Conservation (phyloP, 2,888 invertebrate genomes). For the Saturnia pavonia region DNA sequence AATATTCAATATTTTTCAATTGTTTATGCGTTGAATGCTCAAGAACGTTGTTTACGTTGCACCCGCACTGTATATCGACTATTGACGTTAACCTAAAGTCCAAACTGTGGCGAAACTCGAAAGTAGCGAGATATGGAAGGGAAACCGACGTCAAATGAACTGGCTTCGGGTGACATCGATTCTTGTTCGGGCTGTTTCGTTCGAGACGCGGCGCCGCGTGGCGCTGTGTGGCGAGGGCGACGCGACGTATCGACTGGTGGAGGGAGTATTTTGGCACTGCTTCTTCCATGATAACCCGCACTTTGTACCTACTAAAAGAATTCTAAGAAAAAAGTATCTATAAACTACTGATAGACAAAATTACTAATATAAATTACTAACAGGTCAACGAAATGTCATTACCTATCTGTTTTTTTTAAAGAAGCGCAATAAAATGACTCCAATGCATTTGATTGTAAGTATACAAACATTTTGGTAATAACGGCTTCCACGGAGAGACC, state of each 20-base stretch:
- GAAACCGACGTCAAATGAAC: constrained; percentile 45
- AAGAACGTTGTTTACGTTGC: constrained; percentile 47
- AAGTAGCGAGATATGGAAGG: constrained; percentile 64
- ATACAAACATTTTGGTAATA: too few species aligned
- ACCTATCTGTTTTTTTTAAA: too few species aligned
- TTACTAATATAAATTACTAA: not conserved
- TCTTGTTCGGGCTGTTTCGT: constrained; percentile 63
- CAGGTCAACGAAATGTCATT: too few species aligned
- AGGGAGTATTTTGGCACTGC: constrained; percentile 41
- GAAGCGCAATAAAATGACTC: too few species aligned
- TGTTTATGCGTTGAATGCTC: constrained; percentile 31
- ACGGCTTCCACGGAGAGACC: too few species aligned
- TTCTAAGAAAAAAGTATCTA: not conserved
- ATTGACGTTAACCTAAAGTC: constrained; percentile 49
- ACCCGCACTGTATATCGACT: constrained; percentile 39
- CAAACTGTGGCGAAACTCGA: constrained; percentile 39
- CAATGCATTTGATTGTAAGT: too few species aligned
- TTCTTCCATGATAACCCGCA: constrained; percentile 34
- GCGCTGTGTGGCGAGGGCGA: constrained; percentile 17
- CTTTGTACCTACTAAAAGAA: constrained; percentile 18
- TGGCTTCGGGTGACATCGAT: constrained; percentile 74
- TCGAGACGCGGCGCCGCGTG: constrained; percentile 75
- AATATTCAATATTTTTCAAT: constrained; percentile 32
- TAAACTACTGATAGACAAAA: not conserved
- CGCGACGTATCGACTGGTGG: constrained; percentile 28